Evolutionary conservation across 2,888 invertebrate genomes (phyloP), one percentile per base, ranked within the genome.

Genomic region (Chrysolina americana): DNA sequence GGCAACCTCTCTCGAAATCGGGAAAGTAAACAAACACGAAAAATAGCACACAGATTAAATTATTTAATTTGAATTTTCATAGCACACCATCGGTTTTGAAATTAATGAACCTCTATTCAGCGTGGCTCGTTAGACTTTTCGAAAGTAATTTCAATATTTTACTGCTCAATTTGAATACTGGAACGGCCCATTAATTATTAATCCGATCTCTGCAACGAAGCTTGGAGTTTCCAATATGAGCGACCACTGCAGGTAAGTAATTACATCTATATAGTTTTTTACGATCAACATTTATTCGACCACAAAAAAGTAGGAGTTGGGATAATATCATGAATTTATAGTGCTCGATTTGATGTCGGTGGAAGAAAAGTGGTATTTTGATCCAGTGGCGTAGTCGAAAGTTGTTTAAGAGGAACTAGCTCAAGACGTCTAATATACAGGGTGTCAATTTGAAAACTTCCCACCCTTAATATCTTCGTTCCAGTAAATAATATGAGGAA

Each of bases 161-260:
- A 48, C 65, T n/a, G 48, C 23, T 47, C 44, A 48, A 65, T 65
- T 47, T 65, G 65, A 65, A 65, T 65, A 48, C 28, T 21, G 19
- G 48, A 65, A 65, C 48, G 28, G 47, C 11, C 47, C 48, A 65
- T 65, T 65, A 53, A 65, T 48, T 65, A 65, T 65, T 65, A 47
- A 48, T 65, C 23, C 23, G 15, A 11, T 47, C 65, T 17, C 65
- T 17, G 53, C 53, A 21, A 10, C 6, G 11, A 53, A 53, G 4
- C 13, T 5, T 21, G 19, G 53, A 17, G 21, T 53, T 53, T 21
- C 5, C 21, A 11, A 5, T 21, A 19, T 53, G 53, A 19, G 19
- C 21, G 13, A 13, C 11, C 10, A 53, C 13, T 53, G 53, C 21
- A 53, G 53, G 53, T 53, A 53, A 21, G 53, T 21, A 23, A 21